Evolutionary conservation across 2,113 vertebrate species (phyloP), one percentile per base, ranked within the genome.

Genomic region (Menura novaehollandiae): DNA sequence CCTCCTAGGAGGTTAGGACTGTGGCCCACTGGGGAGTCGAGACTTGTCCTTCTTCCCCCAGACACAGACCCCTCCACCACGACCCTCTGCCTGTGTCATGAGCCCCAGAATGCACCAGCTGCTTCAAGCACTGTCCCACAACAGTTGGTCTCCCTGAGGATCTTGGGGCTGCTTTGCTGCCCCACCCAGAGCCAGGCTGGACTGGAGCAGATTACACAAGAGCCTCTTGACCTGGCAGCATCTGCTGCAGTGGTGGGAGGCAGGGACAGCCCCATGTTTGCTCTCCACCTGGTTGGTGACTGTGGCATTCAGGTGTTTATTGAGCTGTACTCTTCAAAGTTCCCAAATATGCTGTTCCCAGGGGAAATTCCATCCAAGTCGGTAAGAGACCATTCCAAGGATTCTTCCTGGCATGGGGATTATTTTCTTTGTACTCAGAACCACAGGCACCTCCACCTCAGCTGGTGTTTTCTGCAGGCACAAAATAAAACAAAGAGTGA

Each of bases 311-410:
- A 32, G 93, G 90, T 93, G 84, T 85, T 83, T 52, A 37, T 78
- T 35, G 37, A 94, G 37, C 67, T 73, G 35, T 23, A 1, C 49
- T 69, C 95, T 88, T 32, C 84, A 79, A 3, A 88, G 71, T 66
- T 92, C 21, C 30, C 81, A 85, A 43, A 66, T 60, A 76, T 2
- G 15, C 77, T 75, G 58, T 73, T 96, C 78, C 63, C 66, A 26
- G 51, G 74, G 59, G 37, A 90, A 97, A 92, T 94, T 85, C 83
- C 82, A 66, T 10, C 90, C 79, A 60, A 69, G 39, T 30, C 86
- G 18, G 22, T 64, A 56, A 75, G 66, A 93, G 88, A 60, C 58
- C 92, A 68, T 91, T 93, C 81, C 56, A 88, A 85, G 82, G 41
- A 64, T 78, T 92, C 78, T 53, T 90, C 82, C 49, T 80, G 71